Conservation (phyloP, 2,113 vertebrate genomes). For the Gallinago jamesoni region DNA sequence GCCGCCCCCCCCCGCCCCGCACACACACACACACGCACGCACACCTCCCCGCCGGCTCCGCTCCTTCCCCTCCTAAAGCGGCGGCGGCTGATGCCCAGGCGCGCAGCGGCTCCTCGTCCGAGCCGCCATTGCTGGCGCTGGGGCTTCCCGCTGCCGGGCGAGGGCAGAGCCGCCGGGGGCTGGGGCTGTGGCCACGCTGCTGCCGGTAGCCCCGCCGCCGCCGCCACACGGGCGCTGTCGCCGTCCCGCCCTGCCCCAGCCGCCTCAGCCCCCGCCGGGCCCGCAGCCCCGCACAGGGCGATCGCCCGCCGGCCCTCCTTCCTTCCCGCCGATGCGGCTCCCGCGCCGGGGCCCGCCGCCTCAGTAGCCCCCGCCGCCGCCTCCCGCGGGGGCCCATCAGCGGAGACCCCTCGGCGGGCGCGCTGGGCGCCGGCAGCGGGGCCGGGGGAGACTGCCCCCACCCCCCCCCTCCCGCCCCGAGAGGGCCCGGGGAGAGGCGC, state of each 20-base stretch:
- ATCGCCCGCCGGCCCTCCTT: too few species aligned
- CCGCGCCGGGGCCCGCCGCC: neutral
- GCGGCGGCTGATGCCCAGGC: neutral
- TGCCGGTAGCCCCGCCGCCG: neutral
- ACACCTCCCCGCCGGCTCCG: neutral
- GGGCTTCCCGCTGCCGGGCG: neutral
- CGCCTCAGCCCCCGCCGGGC: too few species aligned
- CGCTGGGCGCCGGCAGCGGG: neutral
- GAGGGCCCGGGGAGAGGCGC: neutral
- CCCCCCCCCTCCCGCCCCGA: too few species aligned
- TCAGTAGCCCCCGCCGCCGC: too few species aligned
- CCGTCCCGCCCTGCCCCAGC: neutral
- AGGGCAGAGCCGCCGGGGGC: neutral
- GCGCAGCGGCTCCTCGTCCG: neutral
- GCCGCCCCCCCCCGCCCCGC: neutral
- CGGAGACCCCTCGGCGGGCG: neutral
- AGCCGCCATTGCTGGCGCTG: conserved; percentile 54
- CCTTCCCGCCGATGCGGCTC: neutral
- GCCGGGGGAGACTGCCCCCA: neutral
- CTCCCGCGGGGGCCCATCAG: neutral
- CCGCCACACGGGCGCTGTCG: neutral
- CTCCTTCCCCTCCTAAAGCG: conserved; percentile 3
- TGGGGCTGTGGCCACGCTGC: neutral
- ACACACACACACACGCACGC: too few species aligned
- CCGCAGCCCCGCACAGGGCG: too few species aligned